Evolutionary conservation across 1,140 invertebrate species (phyloP), one percentile per base, ranked within the genome.

Genomic region (Babylonia areolata): DNA sequence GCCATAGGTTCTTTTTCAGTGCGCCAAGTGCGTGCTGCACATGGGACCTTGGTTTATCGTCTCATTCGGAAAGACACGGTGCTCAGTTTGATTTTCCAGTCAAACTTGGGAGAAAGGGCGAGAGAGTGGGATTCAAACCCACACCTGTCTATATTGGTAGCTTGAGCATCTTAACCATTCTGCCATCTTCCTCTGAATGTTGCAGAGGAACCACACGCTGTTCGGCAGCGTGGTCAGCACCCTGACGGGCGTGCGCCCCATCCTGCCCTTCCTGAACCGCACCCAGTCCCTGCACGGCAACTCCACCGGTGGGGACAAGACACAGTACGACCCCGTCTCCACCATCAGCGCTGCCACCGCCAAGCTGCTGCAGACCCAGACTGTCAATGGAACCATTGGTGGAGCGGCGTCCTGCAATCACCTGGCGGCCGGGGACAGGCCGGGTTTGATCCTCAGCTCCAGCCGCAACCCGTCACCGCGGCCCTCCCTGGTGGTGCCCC

Each of bases 151-250:
- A n/a, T n/a, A n/a, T n/a, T n/a, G n/a, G n/a, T n/a, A n/a, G n/a
- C n/a, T n/a, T n/a, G n/a, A n/a, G n/a, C n/a, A n/a, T n/a, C n/a
- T n/a, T n/a, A n/a, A n/a, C n/a, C n/a, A n/a, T n/a, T n/a, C n/a
- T n/a, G n/a, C n/a, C n/a, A n/a, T n/a, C n/a, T n/a, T n/a, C 9
- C 46, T 51, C 9, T 9, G 46, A 51, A 51, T 51, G 46, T 51
- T n/a, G 77, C 95, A 99, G 98, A 96, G 98, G 93, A 98, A 99
- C 94, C 98, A 99, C 95, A 98, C 98, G 54, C 95, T 99, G 69
- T 99, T 99, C 94, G 98, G 99, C 75, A 95, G 94, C 86, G 93
- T 95, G 75, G 94, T 95, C 71, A 94, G 92, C 85, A 94, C 94
- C n/a, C 85, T 93, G 33, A 89, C 91, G 5, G 91, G 92, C 69